phyloP scores from a whole-genome alignment of 1,140 invertebrate genomes.

The Drosophila murphyi region DNA sequence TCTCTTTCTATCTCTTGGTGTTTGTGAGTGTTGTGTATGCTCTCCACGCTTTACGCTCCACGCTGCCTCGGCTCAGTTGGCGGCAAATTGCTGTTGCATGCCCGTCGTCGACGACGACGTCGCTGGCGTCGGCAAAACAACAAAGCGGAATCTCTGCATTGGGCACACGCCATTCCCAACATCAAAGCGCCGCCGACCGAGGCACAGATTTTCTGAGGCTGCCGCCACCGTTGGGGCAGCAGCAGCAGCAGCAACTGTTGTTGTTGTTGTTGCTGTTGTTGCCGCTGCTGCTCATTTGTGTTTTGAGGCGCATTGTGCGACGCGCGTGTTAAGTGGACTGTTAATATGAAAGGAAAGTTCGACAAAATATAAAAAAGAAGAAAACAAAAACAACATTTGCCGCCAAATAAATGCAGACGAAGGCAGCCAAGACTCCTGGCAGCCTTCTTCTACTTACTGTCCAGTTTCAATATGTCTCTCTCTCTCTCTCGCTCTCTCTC shows the following conservation, averaged over 20 bases:
- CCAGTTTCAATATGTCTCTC: neutral
- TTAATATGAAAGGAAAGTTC: constrained; percentile 82
- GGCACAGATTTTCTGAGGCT: constrained; percentile 83
- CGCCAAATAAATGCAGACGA: constrained; percentile 74
- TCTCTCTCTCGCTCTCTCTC: constrained; percentile 7
- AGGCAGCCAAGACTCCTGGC: constrained; percentile 23
- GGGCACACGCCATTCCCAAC: constrained; percentile 84
- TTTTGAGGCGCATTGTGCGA: constrained; percentile 82
- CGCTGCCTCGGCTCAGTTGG: constrained; percentile 67
- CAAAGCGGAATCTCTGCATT: constrained; percentile 84
- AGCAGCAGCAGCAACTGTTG: constrained; percentile 16
- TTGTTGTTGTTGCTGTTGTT: neutral
- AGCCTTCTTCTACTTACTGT: constrained; percentile 26
- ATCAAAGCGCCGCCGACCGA: constrained; percentile 75
- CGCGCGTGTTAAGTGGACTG: constrained; percentile 81
- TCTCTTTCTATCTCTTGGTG: constrained; percentile 1
- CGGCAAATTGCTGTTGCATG: constrained; percentile 81
- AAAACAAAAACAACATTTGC: constrained; percentile 51
- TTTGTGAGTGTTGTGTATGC: constrained; percentile 37
- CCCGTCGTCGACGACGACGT: constrained; percentile 43
- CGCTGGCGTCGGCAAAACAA: constrained; percentile 74
- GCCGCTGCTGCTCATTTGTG: constrained; percentile 75
- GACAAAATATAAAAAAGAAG: constrained; percentile 36
- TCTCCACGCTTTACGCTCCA: constrained; percentile 47
- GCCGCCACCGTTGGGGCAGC: constrained; percentile 79